A percentile compares a stretch with the other conserved stretches of the same genome.
phyloP scores from a whole-genome alignment of 2,113 vertebrate species.

The Hyperoodon ampullatus region DNA sequence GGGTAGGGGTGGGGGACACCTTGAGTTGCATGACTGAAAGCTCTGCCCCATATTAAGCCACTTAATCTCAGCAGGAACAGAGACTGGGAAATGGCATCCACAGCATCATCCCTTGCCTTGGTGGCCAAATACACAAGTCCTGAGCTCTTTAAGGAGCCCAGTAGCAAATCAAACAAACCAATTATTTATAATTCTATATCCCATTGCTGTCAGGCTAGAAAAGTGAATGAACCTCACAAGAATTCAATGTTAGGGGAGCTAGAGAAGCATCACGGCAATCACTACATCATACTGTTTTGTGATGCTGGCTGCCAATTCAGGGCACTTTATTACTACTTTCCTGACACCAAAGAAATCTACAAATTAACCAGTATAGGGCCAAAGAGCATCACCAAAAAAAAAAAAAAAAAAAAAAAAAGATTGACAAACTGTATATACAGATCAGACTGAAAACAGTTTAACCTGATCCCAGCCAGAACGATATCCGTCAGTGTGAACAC shows the following conservation, averaged over 20 bases:
- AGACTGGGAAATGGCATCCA: slow-evolving; percentile 93
- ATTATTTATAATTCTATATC: slow-evolving; percentile 95
- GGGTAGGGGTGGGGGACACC: slow-evolving; percentile 89
- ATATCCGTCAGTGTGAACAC: slow-evolving; percentile 94
- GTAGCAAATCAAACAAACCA: slow-evolving; percentile 93
- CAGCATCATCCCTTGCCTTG: slow-evolving; percentile 92
- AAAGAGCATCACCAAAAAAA: slow-evolving; percentile 91
- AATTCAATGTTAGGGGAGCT: slow-evolving; percentile 91
- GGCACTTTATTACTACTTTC: slow-evolving; percentile 92
- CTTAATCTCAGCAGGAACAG: slow-evolving; percentile 89
- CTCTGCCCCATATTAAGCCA: slow-evolving; percentile 88
- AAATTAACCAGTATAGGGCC: slow-evolving; percentile 93
- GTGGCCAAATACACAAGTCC: slow-evolving; percentile 93
- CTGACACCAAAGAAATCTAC: slow-evolving; percentile 92
- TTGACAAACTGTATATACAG: slow-evolving; percentile 96
- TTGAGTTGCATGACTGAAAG: slow-evolving; percentile 91
- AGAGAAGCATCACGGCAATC: slow-evolving; percentile 94
- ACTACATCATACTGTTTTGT: slow-evolving; percentile 95
- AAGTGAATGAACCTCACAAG: slow-evolving; percentile 92
- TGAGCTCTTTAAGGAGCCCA: slow-evolving; percentile 94
- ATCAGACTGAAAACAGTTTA: slow-evolving; percentile 96
- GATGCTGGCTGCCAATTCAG: slow-evolving; percentile 95
- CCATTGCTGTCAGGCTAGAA: slow-evolving; percentile 93
- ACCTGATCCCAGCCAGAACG: slow-evolving; percentile 92
- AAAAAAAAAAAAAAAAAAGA: slow-evolving; percentile 93